These are phyloP conservation scores for Ceratina australensis DNA, from an alignment of 1,140 invertebrate genomes.

Conservation along the genomic window DNA sequence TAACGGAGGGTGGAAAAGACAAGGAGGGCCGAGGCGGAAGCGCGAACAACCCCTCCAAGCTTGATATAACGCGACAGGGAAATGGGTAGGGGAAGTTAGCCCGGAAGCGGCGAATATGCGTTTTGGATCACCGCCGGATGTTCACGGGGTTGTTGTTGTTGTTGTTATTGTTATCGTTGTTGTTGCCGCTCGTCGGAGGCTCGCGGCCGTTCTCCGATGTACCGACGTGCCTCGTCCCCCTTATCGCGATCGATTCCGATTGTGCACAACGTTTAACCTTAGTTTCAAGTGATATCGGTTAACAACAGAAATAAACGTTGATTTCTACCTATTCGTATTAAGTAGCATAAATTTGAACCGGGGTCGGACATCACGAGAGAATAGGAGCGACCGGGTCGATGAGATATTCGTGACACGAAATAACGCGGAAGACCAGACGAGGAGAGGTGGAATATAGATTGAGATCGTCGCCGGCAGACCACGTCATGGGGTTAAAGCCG, in stretches of 20 bases:
- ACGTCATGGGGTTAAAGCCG: conserved; percentile 45
- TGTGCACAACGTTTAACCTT: too few relatives aligned
- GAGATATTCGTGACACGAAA: conserved; percentile 36
- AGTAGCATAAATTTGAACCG: too few relatives aligned
- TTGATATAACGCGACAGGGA: conserved; percentile 55
- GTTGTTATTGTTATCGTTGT: conserved; percentile 42
- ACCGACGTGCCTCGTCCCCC: neutral
- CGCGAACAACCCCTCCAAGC: conserved; percentile 59
- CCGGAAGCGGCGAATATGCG: conserved; percentile 71
- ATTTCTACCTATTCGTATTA: too few relatives aligned
- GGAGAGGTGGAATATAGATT: conserved; percentile 32
- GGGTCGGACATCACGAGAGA: neutral
- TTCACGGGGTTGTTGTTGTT: conserved; percentile 48
- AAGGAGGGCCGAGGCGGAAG: conserved; percentile 9
- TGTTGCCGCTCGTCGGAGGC: neutral
- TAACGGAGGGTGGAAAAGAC: conserved; percentile 12
- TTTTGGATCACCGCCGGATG: conserved; percentile 65
- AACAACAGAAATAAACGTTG: too few relatives aligned
- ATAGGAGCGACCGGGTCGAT: conserved; percentile 8
- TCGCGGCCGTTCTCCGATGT: neutral
- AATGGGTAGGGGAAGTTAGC: conserved; percentile 46
- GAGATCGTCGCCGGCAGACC: conserved; percentile 30
- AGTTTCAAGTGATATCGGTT: too few relatives aligned
- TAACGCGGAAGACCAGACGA: conserved; percentile 31
- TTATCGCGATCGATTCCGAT: too few relatives aligned